Evolutionary conservation across 2,888 invertebrate species (phyloP), one percentile per base, ranked within the genome.

Genomic region (Perithous albicinctus): DNA sequence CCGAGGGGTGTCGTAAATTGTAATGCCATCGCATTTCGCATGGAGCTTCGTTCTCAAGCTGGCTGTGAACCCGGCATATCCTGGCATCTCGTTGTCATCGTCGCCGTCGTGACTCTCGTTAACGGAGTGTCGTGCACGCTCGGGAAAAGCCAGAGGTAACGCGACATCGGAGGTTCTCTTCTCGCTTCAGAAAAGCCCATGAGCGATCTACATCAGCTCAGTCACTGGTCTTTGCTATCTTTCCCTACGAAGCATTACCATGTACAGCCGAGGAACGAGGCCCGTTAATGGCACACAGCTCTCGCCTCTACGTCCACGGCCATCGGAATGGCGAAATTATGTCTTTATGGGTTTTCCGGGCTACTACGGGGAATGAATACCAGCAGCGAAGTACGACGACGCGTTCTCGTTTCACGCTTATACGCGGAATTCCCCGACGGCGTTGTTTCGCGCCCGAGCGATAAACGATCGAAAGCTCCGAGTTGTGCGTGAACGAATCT

Each of bases 1-100:
- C 70, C 75, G 46, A 48, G 18, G 80, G 64, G 80, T 70, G 63
- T 80, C 69, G 70, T 80, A 64, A 80, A 80, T 80, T 70, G 75
- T 70, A 80, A 64, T 75, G 56, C 66, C 48, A 66, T 64, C 46
- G 64, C 56, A 54, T 56, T 59, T 72, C 32, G 43, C 70, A 15
- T 43, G 64, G n/a, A 32, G 46, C 38, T 35, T 72, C 59, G 66
- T 66, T 64, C 66, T 41, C 70, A 56, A 12, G 70, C 72, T 48
- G 56, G 64, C 70, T 70, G 69, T 48, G 59, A 59, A 59, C 15
- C 26, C 43, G 61, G 51, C 43, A 32, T 74, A 74, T 63, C 41
- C 18, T 7, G 6, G 70, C 54, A 69, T 74, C 69, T 74, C 35
- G 67, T 74, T 51, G 66, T 67, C 72, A 70, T 59, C 35, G 51